phyloP scores from a whole-genome alignment of 2,888 invertebrate species.

The Eudemis profundana region DNA sequence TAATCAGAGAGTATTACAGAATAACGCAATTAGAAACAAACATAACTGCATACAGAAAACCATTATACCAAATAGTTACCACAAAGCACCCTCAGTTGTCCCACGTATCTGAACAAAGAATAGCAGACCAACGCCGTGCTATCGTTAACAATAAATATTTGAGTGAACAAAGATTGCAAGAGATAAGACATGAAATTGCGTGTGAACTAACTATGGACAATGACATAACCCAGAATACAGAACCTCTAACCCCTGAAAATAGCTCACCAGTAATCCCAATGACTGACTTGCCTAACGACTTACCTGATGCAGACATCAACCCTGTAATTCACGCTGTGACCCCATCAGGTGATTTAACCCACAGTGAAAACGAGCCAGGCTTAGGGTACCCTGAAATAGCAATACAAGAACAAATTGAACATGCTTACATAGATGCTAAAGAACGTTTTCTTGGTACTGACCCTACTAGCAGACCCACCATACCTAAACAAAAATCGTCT shows the following conservation, averaged over 20 bases:
- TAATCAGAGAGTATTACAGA: background rate
- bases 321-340: background rate
- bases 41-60: background rate
- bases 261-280: too few relatives aligned
- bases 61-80: background rate
- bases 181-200: background rate
- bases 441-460: background rate
- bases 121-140: too few relatives aligned
- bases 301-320: background rate
- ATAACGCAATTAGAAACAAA: background rate
- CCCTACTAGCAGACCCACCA: constrained; percentile 1
- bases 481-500: background rate
- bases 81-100: background rate
- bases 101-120: constrained; percentile 1
- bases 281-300: too few relatives aligned
- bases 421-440: background rate
- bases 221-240: background rate
- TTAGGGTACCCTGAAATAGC: background rate
- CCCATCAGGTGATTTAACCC: background rate
- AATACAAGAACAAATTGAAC: background rate
- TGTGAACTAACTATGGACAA: background rate
- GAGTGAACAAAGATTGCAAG: background rate
- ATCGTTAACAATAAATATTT: constrained; percentile 1
- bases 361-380: background rate
- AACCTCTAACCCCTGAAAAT: too few relatives aligned